Evolutionary conservation across 1,140 invertebrate genomes (phyloP), one percentile per base, ranked within the genome.

Genomic region (Antheraea pernyi): DNA sequence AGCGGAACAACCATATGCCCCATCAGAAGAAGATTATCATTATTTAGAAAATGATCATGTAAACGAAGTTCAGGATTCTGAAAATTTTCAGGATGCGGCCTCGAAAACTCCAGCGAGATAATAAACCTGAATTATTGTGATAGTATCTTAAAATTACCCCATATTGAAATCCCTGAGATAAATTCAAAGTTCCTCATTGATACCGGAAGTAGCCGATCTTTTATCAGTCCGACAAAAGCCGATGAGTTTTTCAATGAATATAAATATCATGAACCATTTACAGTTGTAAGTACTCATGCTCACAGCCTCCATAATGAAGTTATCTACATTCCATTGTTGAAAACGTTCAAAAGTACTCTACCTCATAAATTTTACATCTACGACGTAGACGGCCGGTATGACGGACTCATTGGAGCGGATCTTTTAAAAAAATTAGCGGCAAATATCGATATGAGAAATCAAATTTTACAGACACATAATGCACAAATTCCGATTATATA

Each of bases 331-430:
- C 59, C 60, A 39, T 37, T 67, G 39, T 22, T 59, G 7, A 58
- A 46, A 13, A 68, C 53, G 7, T 71, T 71, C 30, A 59, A 48
- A n/a, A 59, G 19, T 13, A 16, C 62, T n/a, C 8, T 37, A 16
- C 13, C 9, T 3, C 61, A 68, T 59, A 71, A 71, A 36, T 71
- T 71, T 59, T 59, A 71, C 48, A 62, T 77, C 0, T 81, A 76
- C 60, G 59, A 60, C 37, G 70, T 78, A 5, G 76, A 76, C 42
- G 58, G 19, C 22, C 59, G 58, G 7, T 80, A 78, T 19, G 78
- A 80, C 60, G 78, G 80, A 11, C 60, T 82, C n/a, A 73, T 82
- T 53, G 80, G 76, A n/a, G 70, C 42, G 11, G 71, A 79, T 63
- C 59, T 81, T 19, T 73, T 81, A 64, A 76, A 70, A 58, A 42